These are phyloP conservation scores for Stramonita haemastoma DNA, from an alignment of 2,888 invertebrate species.

Conservation along the genomic window DNA sequence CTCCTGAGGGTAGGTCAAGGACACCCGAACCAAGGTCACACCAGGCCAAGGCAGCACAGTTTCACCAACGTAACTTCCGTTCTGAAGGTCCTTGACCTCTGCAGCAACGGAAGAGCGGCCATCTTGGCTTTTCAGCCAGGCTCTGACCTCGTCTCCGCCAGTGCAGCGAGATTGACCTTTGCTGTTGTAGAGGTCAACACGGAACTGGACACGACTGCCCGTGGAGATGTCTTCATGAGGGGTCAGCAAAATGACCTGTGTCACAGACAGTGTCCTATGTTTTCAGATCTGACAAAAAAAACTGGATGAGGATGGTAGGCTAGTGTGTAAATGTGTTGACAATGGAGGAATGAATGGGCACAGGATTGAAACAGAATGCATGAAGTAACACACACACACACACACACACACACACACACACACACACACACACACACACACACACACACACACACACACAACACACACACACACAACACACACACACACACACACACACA, in stretches of 20 bases:
- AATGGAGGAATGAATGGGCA: too few relatives aligned
- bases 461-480: too few relatives aligned
- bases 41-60: conserved; percentile 20
- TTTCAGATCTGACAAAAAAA: too few relatives aligned
- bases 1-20: conserved; percentile 36
- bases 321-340: too few relatives aligned
- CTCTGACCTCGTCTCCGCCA: conserved; percentile 1
- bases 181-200: conserved; percentile 12
- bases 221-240: background rate
- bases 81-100: background rate
- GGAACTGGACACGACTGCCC: background rate
- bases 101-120: conserved; percentile 6
- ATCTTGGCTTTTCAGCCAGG: conserved; percentile 8
- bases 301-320: too few relatives aligned
- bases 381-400: too few relatives aligned
- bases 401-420: too few relatives aligned
- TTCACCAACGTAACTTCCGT: conserved; percentile 31
- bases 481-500: too few relatives aligned
- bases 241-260: background rate
- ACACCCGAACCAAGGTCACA: conserved; percentile 14
- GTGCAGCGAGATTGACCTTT: background rate
- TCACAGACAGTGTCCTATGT: too few relatives aligned
- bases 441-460: too few relatives aligned
- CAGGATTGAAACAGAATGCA: too few relatives aligned
- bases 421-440: too few relatives aligned